Conservation (phyloP, 2,797 vertebrate species). For the Falco peregrinus region DNA sequence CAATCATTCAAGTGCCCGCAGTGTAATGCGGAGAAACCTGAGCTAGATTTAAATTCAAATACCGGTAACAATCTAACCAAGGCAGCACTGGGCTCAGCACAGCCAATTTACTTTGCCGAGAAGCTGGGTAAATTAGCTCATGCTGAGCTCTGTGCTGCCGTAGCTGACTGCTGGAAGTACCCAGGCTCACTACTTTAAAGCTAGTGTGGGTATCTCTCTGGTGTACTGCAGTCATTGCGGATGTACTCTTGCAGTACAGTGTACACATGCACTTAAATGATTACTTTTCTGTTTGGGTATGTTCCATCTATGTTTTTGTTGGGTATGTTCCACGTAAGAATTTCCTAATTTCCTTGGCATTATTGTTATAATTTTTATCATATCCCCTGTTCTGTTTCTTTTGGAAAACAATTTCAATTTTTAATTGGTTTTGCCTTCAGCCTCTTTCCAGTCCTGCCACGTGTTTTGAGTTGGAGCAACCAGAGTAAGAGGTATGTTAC, state of each 20-base stretch:
- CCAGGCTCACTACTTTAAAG: background rate
- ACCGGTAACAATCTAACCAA: background rate
- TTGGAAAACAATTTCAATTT: background rate
- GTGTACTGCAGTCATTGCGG: background rate
- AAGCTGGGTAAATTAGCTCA: conserved; percentile 24
- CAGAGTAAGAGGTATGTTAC: background rate
- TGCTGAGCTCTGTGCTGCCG: background rate
- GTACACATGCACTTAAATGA: background rate
- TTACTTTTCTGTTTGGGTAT: background rate
- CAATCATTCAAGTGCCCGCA: conserved; percentile 16
- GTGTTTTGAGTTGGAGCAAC: background rate
- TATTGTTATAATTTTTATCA: background rate
- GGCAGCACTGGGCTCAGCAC: background rate
- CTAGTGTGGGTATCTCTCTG: background rate
- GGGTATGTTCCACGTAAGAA: background rate
- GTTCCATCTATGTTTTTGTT: background rate
- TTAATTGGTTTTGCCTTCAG: background rate
- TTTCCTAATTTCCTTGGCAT: background rate
- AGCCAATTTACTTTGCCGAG: conserved; percentile 32
- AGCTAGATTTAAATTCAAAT: background rate
- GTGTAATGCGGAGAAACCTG: background rate
- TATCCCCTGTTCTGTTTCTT: background rate
- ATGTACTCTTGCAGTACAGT: background rate
- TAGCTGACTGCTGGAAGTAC: background rate
- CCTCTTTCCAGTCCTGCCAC: background rate